These are phyloP conservation scores for Phylloscopus whistleri DNA, from an alignment of 2,113 vertebrate species.

Conservation along the genomic window DNA sequence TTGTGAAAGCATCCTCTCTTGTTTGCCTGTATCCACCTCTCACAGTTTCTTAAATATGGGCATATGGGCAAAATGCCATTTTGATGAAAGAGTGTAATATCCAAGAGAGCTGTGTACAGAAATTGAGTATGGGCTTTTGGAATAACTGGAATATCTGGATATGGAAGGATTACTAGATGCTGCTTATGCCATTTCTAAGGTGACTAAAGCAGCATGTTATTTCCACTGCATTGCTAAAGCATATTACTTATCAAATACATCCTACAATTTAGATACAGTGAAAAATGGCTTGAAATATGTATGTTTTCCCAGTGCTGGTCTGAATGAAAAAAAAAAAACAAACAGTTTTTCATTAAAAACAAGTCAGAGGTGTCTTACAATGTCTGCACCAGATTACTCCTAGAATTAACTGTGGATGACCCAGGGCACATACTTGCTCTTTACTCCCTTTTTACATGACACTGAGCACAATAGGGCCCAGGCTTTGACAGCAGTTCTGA, in stretches of 20 bases:
- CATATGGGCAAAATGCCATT: not conserved
- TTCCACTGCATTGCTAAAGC: not conserved
- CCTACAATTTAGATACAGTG: not conserved
- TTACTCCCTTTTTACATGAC: not conserved
- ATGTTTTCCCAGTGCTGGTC: not conserved
- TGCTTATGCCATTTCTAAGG: not conserved
- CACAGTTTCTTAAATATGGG: not conserved
- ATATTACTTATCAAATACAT: not conserved
- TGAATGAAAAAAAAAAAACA: not conserved
- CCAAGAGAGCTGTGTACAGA: not conserved
- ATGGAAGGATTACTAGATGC: not conserved
- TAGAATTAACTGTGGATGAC: not conserved
- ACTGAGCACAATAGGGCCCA: not conserved
- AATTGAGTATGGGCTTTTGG: not conserved
- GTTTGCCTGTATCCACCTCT: not conserved
- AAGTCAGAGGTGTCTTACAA: not conserved
- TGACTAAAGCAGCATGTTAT: not conserved
- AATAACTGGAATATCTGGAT: conserved; percentile 4
- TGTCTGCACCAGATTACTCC: not conserved
- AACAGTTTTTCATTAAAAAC: not conserved
- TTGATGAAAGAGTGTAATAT: not conserved
- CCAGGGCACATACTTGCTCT: not conserved
- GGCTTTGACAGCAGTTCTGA: not conserved
- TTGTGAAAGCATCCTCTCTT: not conserved
- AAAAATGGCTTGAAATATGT: not conserved